Evolutionary conservation across 35 echinoderm and acorn worm species (phyloP), one percentile per base, ranked within the genome.

Genomic region (Patiria miniata): DNA sequence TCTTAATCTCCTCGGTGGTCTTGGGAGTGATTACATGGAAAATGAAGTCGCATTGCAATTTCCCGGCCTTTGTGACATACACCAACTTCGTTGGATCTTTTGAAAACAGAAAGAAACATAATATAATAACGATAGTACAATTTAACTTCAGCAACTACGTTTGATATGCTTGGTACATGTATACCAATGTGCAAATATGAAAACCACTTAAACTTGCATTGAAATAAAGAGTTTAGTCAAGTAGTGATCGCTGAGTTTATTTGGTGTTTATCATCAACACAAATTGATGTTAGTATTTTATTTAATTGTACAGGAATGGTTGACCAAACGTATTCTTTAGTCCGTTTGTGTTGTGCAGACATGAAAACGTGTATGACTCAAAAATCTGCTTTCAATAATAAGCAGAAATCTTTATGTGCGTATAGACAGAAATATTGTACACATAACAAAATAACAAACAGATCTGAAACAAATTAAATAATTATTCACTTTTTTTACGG

Each of bases 41-140:
- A 54, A 89, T 78, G 33, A 52, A 68, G 14, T 89, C 82, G 40
- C 87, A 82, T 23, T 60, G 79, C 17, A 89, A 79, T n/a, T 69
- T 81, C 7, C 87, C 87, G 44, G 87, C 79, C 26, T 40, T 61
- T 5, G 87, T 89, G 28, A 69, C 26, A 32, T 69, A 69, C 12
- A 69, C 61, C 7, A 23, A 22, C 2, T 69, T 34, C 14, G 23
- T 30, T 29, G 30, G 61, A 69, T 69, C 61, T 69, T 17, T 32
- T 1, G 34, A 1, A 14, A 34, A 32, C 12, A 32, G 19, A 5
- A 60, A 60, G 16, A 4, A 16, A 60, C 19, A 60, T 57, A 57
- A 60, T 4, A 60, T n/a, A n/a, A n/a, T n/a, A n/a, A n/a, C n/a
- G n/a, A n/a, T n/a, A n/a, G n/a, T n/a, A n/a, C n/a, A n/a, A n/a